Conservation (phyloP, 2,797 vertebrate species). For the Cottoperca gobio region DNA sequence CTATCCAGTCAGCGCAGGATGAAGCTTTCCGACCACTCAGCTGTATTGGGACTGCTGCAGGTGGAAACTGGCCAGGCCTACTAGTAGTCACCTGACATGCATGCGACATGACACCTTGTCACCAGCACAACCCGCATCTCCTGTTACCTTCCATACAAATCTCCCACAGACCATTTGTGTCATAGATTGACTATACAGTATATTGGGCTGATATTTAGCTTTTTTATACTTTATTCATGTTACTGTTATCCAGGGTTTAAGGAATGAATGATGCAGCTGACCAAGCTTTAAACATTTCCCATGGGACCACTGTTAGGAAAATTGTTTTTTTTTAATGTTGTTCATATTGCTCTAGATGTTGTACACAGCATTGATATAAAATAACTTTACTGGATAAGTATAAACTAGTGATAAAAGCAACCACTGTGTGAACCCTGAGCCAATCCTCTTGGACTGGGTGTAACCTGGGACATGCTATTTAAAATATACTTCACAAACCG, state of each 20-base stretch:
- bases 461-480: not conserved
- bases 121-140: conserved; percentile 70
- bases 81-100: conserved; percentile 70
- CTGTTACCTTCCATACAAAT: conserved; percentile 28
- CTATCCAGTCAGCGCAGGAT: conserved; percentile 95
- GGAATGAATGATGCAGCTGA: conserved; percentile 22
- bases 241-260: conserved; percentile 17
- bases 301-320: conserved; percentile 17
- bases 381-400: not conserved
- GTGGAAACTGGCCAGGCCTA: conserved; percentile 98
- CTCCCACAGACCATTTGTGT: conserved; percentile 34
- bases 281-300: conserved; percentile 54
- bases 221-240: conserved; percentile 26
- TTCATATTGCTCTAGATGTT: conserved; percentile 10
- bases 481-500: not conserved
- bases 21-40: conserved; percentile 96
- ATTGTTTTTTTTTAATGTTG: conserved; percentile 13
- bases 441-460: conserved; percentile 1
- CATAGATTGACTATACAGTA: conserved; percentile 1
- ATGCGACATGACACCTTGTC: conserved; percentile 50
- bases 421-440: not conserved
- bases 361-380: not conserved
- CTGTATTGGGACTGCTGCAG: conserved; percentile 95
- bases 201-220: conserved; percentile 25
- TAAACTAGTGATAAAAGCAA: not conserved